Conservation (phyloP, 2,888 invertebrate species). For the Heliconius hortense region DNA sequence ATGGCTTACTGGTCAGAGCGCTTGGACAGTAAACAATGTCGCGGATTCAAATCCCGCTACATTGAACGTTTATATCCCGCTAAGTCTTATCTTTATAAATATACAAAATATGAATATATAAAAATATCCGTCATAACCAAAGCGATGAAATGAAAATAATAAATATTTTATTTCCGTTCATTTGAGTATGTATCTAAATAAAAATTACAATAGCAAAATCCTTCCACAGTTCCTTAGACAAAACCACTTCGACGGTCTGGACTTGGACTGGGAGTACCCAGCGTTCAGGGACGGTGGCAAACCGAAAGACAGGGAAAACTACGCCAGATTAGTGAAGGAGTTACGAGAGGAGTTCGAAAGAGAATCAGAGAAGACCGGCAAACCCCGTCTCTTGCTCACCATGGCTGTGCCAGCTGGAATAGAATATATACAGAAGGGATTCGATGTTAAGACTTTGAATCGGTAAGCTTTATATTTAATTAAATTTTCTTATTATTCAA, state of each 20-base stretch:
- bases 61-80: no score
- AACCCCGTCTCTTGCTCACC: conserved; percentile 89
- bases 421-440: conserved; percentile 96
- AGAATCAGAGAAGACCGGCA: conserved; percentile 92
- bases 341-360: conserved; percentile 93
- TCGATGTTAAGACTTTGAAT: conserved; percentile 93
- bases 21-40: no score
- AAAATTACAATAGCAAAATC: background rate
- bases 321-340: conserved; percentile 93
- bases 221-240: conserved; percentile 87
- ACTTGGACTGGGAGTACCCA: conserved; percentile 96
- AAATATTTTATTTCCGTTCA: no score
- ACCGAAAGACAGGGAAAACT: conserved; percentile 92
- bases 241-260: conserved; percentile 96
- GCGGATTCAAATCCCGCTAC: no score
- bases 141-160: no score
- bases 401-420: conserved; percentile 97
- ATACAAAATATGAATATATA: no score
- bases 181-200: no score
- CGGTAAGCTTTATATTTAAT: conserved; percentile 79
- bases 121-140: no score
- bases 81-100: no score
- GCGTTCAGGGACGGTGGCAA: conserved; percentile 91
- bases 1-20: no score
- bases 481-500: background rate